Conservation (phyloP, 2,113 vertebrate species). For the Sigmodon hispidus region DNA sequence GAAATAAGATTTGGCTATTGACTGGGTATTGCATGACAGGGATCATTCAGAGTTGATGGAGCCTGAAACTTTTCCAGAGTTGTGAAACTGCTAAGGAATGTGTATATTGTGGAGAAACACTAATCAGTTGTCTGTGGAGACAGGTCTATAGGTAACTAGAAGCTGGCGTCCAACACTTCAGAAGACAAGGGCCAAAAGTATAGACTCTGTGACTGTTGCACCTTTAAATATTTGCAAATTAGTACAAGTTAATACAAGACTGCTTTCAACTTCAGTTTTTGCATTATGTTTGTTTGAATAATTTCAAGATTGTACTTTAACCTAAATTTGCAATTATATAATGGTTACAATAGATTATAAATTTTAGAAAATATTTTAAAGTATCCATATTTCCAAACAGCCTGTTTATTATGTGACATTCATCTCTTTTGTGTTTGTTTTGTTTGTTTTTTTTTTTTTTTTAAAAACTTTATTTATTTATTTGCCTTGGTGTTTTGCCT, state of each 20-base stretch:
- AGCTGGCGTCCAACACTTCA: background rate
- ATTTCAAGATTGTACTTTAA: conserved; percentile 55
- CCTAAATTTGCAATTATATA: conserved; percentile 21
- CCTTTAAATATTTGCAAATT: conserved; percentile 13
- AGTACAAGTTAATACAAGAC: background rate
- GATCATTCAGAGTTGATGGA: background rate
- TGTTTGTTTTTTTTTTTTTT: background rate
- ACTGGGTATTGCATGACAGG: background rate
- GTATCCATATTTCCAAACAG: background rate
- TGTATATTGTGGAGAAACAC: background rate
- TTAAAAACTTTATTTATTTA: no score
- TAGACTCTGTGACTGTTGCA: background rate
- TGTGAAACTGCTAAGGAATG: background rate
- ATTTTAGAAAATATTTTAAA: conserved; percentile 33
- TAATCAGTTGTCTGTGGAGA: conserved; percentile 4
- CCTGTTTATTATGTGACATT: background rate
- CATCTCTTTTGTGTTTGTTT: background rate
- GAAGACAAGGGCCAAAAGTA: background rate
- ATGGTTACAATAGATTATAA: conserved; percentile 22
- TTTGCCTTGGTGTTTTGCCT: no score
- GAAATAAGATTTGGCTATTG: background rate
- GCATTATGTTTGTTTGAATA: conserved; percentile 38
- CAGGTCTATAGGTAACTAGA: conserved; percentile 8
- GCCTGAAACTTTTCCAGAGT: background rate
- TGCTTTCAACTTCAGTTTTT: background rate